A percentile compares a stretch with the other conserved stretches of the same genome.
Conservation (phyloP, 2,797 vertebrate species). For the Botia almorhae region DNA sequence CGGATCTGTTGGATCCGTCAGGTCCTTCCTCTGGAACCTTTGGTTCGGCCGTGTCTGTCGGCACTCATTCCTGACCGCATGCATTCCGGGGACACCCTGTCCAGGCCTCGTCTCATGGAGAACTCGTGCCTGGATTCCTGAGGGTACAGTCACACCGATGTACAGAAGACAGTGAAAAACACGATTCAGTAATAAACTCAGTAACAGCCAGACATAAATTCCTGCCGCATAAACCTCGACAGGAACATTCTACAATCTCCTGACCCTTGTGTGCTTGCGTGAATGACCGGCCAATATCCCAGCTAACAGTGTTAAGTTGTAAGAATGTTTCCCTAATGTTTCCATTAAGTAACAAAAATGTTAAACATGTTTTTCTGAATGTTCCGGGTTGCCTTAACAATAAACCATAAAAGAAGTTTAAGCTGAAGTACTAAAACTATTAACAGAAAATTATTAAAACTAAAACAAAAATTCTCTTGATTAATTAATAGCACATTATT, state of each 20-base stretch:
- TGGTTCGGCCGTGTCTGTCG: slow-evolving; percentile 65
- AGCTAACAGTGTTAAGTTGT: too few species aligned
- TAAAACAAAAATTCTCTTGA: too few species aligned
- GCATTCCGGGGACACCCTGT: slow-evolving; percentile 67
- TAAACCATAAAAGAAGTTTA: too few species aligned
- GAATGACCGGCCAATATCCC: neutral
- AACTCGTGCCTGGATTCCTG: slow-evolving; percentile 64
- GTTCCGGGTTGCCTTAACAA: too few species aligned
- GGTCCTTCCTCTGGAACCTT: slow-evolving; percentile 67
- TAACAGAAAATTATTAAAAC: too few species aligned
- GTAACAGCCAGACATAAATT: too few species aligned
- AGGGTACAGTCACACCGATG: slow-evolving; percentile 63
- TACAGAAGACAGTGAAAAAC: slow-evolving; percentile 35
- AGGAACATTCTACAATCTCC: neutral
- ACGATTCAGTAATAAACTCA: neutral
- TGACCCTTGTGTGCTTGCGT: neutral
- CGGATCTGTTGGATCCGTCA: neutral
- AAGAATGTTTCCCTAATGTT: too few species aligned
- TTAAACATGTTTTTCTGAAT: too few species aligned
- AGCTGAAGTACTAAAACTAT: too few species aligned
- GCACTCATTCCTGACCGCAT: slow-evolving; percentile 68
- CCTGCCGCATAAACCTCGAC: neutral
- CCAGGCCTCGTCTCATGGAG: slow-evolving; percentile 55
- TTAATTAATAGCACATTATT: too few species aligned
- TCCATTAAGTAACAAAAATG: too few species aligned